phyloP scores from a whole-genome alignment of 2,113 vertebrate genomes.

The Orthonyx spaldingii region DNA sequence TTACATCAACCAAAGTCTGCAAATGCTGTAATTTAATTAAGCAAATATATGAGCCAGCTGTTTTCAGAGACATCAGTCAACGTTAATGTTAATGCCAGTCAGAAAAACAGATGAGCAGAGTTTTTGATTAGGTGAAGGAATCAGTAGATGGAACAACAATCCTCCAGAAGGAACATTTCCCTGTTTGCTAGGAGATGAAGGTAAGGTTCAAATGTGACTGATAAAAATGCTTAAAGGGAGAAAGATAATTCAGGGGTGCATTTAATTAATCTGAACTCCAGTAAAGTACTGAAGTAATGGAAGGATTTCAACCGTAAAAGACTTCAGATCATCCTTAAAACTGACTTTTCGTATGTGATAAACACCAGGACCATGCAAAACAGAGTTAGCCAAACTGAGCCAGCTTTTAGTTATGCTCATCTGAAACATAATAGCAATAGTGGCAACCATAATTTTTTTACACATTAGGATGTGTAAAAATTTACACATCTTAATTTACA shows the following conservation, averaged over 20 bases:
- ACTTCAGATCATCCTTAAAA: neutral
- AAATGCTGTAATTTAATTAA: constrained; percentile 2
- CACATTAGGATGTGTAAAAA: neutral
- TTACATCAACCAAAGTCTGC: neutral
- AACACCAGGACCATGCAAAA: neutral
- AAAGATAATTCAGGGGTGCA: neutral
- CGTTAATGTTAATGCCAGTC: neutral
- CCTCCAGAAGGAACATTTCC: neutral
- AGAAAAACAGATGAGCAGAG: neutral
- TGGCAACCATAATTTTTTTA: neutral
- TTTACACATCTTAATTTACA: neutral
- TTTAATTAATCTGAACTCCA: neutral
- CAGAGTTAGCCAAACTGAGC: neutral
- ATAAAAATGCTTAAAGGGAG: neutral
- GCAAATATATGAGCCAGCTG: neutral
- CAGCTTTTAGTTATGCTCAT: neutral
- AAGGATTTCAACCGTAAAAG: neutral
- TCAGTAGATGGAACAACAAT: neutral
- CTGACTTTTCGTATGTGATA: neutral
- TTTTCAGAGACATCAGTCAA: neutral
- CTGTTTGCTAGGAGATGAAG: neutral
- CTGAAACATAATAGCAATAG: neutral
- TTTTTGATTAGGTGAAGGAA: neutral
- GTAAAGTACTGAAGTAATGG: neutral
- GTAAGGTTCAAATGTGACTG: neutral